These are phyloP conservation scores for Erebia epiphron DNA, from an alignment of 2,888 invertebrate genomes.

Conservation along the genomic window DNA sequence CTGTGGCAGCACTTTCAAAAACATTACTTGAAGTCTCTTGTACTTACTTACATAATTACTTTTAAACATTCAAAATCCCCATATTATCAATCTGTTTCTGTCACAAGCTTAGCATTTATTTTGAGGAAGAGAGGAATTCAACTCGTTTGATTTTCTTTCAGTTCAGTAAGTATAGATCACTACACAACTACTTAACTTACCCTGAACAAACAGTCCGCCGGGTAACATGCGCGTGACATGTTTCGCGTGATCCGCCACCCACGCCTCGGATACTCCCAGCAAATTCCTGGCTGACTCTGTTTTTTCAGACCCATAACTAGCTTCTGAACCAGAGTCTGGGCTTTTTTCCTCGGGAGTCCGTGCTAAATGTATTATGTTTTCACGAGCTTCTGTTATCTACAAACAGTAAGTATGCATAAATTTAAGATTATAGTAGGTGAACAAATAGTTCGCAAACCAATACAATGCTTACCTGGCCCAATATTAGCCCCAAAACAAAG, in stretches of 20 bases:
- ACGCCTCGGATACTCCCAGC: conserved; percentile 84
- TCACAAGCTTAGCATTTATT: too few species aligned
- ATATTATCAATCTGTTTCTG: too few species aligned
- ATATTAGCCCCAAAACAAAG: conserved; percentile 88
- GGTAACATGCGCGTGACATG: conserved; percentile 95
- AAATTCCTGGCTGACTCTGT: conserved; percentile 72
- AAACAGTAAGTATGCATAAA: conserved; percentile 42
- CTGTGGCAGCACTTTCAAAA: too few species aligned
- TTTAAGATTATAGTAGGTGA: not conserved
- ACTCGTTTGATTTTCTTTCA: too few species aligned
- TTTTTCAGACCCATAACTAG: conserved; percentile 59
- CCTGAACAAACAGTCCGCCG: conserved; percentile 94
- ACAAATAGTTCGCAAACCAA: not conserved
- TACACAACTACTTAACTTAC: conserved; percentile 53
- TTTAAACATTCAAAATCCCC: too few species aligned
- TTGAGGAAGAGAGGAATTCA: too few species aligned
- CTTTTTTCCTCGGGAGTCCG: conserved; percentile 86
- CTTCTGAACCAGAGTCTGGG: conserved; percentile 58
- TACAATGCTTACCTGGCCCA: conserved; percentile 87
- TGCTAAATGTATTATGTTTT: conserved; percentile 91
- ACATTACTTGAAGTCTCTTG: too few species aligned
- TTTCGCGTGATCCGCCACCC: conserved; percentile 91
- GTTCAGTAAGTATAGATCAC: too few species aligned
- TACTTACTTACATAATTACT: too few species aligned
- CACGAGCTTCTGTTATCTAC: conserved; percentile 85